phyloP scores from a whole-genome alignment of 2,888 invertebrate species.

The Hypomecis punctinalis region DNA sequence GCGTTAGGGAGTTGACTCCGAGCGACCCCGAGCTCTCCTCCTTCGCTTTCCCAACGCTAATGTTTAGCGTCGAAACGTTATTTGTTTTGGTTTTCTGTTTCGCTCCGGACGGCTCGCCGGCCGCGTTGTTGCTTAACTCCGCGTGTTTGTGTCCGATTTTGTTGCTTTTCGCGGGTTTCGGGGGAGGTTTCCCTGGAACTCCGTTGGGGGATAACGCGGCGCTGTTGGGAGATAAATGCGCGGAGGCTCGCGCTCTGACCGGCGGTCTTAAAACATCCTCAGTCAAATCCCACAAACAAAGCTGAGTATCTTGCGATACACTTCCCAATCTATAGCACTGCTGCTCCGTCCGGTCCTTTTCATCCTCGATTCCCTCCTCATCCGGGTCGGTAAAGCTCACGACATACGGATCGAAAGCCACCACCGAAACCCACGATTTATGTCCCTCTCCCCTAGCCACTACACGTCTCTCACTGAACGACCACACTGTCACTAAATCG shows the following conservation, averaged over 20 bases:
- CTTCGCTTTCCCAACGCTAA: constrained; percentile 76
- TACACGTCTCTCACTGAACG: constrained; percentile 95
- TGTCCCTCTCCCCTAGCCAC: constrained; percentile 99
- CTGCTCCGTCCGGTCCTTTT: constrained; percentile 60
- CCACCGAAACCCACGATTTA: constrained; percentile 98
- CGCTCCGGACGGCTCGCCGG: constrained; percentile 70
- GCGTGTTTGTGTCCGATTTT: constrained; percentile 74
- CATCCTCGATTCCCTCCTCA: constrained; percentile 75
- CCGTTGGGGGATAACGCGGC: constrained; percentile 88
- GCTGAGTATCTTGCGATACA: constrained; percentile 98
- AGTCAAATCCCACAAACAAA: constrained; percentile 99
- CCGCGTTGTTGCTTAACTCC: constrained; percentile 60
- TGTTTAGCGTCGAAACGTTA: constrained; percentile 54
- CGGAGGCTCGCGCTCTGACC: constrained; percentile 46
- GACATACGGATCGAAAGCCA: constrained; percentile 96
- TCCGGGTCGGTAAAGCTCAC: constrained; percentile 89
- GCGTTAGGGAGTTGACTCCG: constrained; percentile 88
- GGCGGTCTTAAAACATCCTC: constrained; percentile 96
- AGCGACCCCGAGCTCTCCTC: constrained; percentile 73
- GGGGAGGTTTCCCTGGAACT: constrained; percentile 60
- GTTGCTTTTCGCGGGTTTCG: constrained; percentile 65
- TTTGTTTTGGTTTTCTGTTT: constrained; percentile 55
- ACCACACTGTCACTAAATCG: constrained; percentile 99
- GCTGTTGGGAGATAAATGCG: constrained; percentile 30
- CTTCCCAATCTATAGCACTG: constrained; percentile 95